A percentile compares a stretch with the other conserved stretches of the same genome.
Evolutionary conservation across 1,140 invertebrate species (phyloP).

Genomic region (Pseudobourletiella spinata): DNA sequence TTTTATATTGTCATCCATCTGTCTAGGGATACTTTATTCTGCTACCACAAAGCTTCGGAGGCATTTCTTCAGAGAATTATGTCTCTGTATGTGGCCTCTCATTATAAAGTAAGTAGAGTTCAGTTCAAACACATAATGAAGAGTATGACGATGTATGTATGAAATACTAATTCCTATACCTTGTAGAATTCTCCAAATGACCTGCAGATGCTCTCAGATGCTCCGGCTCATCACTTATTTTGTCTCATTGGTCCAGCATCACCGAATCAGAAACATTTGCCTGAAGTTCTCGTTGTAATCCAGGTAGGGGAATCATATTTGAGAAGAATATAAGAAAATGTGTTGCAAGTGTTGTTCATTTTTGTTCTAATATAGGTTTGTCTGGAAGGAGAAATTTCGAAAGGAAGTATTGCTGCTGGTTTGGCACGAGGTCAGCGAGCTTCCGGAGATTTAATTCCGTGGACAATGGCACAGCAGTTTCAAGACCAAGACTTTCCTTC

Average conservation of each 20-base stretch:
- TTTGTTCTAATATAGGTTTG: slow-evolving; percentile 57
- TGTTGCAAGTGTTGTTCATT: not conserved
- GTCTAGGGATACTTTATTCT: slow-evolving; percentile 84
- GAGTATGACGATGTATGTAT: not conserved
- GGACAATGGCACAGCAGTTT: slow-evolving; percentile 94
- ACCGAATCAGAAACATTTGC: slow-evolving; percentile 59
- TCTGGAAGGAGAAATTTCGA: slow-evolving; percentile 88
- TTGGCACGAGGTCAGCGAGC: slow-evolving; percentile 77
- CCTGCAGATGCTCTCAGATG: slow-evolving; percentile 96
- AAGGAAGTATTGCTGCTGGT: slow-evolving; percentile 63
- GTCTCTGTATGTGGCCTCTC: slow-evolving; percentile 89
- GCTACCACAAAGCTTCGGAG: slow-evolving; percentile 93
- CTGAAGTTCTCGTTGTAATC: slow-evolving; percentile 83
- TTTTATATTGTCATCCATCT: no score
- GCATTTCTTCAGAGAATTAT: slow-evolving; percentile 86
- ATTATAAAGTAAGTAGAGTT: slow-evolving; percentile 69
- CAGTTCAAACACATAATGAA: not conserved
- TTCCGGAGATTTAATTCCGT: slow-evolving; percentile 94
- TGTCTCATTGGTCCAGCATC: slow-evolving; percentile 81
- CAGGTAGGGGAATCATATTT: slow-evolving; percentile 50
- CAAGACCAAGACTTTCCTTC: slow-evolving; percentile 87
- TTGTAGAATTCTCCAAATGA: slow-evolving; percentile 92
- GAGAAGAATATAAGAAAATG: not conserved
- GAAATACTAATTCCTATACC: not conserved
- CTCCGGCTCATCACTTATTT: slow-evolving; percentile 95